Evolutionary conservation across 2,113 vertebrate genomes (phyloP), one percentile per base, ranked within the genome.

Genomic region (Cochlearius cochlearius): DNA sequence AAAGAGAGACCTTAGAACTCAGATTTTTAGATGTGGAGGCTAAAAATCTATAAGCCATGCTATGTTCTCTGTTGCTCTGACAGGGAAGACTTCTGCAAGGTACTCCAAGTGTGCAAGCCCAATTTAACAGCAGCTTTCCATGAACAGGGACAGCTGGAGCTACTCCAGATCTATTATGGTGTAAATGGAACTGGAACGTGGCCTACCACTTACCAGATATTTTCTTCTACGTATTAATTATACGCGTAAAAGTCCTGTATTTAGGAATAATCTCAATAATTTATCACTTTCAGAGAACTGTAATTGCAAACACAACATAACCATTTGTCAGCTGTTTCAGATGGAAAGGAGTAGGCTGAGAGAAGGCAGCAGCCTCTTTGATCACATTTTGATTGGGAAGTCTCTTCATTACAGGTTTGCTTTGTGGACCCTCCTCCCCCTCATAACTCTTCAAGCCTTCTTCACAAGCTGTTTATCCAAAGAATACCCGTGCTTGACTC

Each of bases 191-290:
- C 68, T 95, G 93, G 90, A 96, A 94, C 6, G 20, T 96, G 93
- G 88, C 92, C 91, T 95, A 96, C 68, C 74, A 83, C 62, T 96
- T 90, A 89, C 19, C 83, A 75, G 77, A 92, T 92, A 94, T 67
- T 95, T 62, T 92, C 39, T 72, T 93, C 84, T 90, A 45, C 88
- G 88, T 96, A 96, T 97, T 97, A 96, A 96, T 96, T 95, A 95
- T 94, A 93, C 84, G 96, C 5, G 60, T 94, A 95, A 90, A 91
- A 91, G 93, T 94, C 68, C 83, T 94, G 89, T 90, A 84, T 95
- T 96, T 91, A 91, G 93, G 88, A 97, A 96, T 91, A 96, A 96
- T 96, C 74, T 23, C 89, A 96, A 96, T 92, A 97, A 96, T 97
- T 96, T 93, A 94, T 95, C 94, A 97, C 93, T 91, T 85, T 93